Evolutionary conservation across 2,888 invertebrate genomes (phyloP).

Genomic region (Esperia sulphurella): DNA sequence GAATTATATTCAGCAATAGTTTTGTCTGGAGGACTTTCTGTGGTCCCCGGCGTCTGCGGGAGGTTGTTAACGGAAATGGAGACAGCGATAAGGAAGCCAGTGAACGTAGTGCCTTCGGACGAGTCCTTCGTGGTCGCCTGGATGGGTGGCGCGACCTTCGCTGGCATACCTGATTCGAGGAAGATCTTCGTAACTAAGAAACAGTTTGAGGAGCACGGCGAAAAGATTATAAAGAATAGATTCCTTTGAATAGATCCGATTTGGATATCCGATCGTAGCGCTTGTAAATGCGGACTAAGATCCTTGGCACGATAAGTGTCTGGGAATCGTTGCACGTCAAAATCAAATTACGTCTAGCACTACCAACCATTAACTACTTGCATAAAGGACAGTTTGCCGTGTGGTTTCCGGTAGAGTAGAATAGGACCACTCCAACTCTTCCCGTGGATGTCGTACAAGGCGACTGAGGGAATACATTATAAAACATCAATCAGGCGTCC

Average conservation of each 20-base stretch:
- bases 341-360: too few species aligned
- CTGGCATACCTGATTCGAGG: slow-evolving; percentile 38
- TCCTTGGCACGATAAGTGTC: too few species aligned
- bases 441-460: too few species aligned
- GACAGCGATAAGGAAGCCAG: slow-evolving; percentile 20
- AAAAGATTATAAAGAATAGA: slow-evolving; percentile 49
- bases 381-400: too few species aligned
- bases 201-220: slow-evolving; percentile 57
- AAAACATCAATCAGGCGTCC: too few species aligned
- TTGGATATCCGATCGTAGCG: neutral
- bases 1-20: slow-evolving; percentile 42
- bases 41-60: slow-evolving; percentile 41
- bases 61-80: slow-evolving; percentile 44
- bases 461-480: too few species aligned
- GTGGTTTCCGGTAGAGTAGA: too few species aligned
- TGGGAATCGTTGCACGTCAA: too few species aligned
- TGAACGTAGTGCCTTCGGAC: slow-evolving; percentile 32
- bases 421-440: too few species aligned
- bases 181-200: slow-evolving; percentile 50
- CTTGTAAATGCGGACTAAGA: too few species aligned
- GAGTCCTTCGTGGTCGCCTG: slow-evolving; percentile 51
- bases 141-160: slow-evolving; percentile 62
- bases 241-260: slow-evolving; percentile 26
- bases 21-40: slow-evolving; percentile 48
- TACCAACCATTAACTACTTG: too few species aligned